These are phyloP conservation scores for Puffinus mauretanicus DNA, from an alignment of 2,113 vertebrate genomes.

Conservation along the genomic window DNA sequence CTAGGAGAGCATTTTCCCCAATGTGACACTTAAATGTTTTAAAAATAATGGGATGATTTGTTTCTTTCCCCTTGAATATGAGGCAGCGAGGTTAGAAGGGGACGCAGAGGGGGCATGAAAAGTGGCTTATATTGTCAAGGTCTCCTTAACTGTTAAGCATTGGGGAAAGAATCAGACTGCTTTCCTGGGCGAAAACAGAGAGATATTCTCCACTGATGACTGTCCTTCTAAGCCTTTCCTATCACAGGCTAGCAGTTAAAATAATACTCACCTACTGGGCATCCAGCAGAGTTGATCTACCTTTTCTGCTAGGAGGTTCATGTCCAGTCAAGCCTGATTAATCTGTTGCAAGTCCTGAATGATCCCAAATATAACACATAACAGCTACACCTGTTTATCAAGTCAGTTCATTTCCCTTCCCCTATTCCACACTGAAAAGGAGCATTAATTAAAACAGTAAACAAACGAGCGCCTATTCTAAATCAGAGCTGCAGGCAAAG, in stretches of 20 bases:
- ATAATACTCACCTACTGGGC: constrained; percentile 82
- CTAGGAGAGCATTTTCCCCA: constrained; percentile 41
- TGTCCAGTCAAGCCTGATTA: constrained; percentile 79
- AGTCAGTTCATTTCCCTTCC: constrained; percentile 74
- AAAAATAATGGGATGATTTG: constrained; percentile 56
- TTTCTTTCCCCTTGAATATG: constrained; percentile 49
- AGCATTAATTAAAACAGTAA: constrained; percentile 86
- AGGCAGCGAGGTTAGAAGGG: constrained; percentile 31
- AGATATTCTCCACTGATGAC: constrained; percentile 68
- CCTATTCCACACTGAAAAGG: constrained; percentile 73
- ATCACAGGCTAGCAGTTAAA: constrained; percentile 77
- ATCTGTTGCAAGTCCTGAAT: constrained; percentile 71
- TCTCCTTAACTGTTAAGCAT: constrained; percentile 64
- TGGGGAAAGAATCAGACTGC: constrained; percentile 67
- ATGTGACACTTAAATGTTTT: constrained; percentile 55
- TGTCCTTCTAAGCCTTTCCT: constrained; percentile 79
- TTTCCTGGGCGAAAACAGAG: constrained; percentile 51
- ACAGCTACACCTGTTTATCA: constrained; percentile 82
- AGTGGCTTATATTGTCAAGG: constrained; percentile 63
- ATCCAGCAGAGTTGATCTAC: constrained; percentile 78
- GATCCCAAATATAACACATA: constrained; percentile 68
- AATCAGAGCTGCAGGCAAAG: constrained; percentile 85
- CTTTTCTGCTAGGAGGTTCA: constrained; percentile 77
- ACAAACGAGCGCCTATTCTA: constrained; percentile 80
- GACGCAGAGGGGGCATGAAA: constrained; percentile 23